phyloP scores from a whole-genome alignment of 2,888 invertebrate species.

The Catonia carolina region DNA sequence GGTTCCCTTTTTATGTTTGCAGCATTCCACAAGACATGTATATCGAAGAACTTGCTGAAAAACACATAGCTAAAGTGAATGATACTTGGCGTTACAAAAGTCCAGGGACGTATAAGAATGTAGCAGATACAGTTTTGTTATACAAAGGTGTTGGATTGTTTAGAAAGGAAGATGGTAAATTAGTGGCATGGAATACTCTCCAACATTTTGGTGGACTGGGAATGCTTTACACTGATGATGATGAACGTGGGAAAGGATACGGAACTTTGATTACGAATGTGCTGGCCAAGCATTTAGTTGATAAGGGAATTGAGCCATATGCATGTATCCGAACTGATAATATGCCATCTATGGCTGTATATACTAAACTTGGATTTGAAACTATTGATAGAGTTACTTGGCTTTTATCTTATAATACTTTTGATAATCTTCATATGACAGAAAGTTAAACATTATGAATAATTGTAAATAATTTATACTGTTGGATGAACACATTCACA shows the following conservation, averaged over 20 bases:
- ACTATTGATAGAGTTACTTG: background rate
- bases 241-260: conserved; percentile 7
- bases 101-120: background rate
- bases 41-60: background rate
- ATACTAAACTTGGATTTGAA: background rate
- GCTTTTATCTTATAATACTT: too few relatives aligned
- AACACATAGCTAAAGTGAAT: background rate
- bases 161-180: conserved; percentile 4
- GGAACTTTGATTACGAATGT: background rate
- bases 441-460: too few relatives aligned
- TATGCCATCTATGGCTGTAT: background rate
- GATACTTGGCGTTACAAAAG: background rate
- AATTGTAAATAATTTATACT: too few relatives aligned
- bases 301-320: background rate
- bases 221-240: conserved; percentile 8
- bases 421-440: too few relatives aligned
- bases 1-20: too few relatives aligned
- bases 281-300: background rate
- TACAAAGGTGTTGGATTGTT: conserved; percentile 8
- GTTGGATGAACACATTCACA: too few relatives aligned
- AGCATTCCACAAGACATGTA: background rate
- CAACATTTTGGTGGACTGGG: conserved; percentile 4
- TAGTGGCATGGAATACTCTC: background rate
- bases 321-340: background rate
- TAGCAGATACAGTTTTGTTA: background rate